Evolutionary conservation across 2,113 vertebrate species (phyloP).

Genomic region (Tachycineta bicolor): DNA sequence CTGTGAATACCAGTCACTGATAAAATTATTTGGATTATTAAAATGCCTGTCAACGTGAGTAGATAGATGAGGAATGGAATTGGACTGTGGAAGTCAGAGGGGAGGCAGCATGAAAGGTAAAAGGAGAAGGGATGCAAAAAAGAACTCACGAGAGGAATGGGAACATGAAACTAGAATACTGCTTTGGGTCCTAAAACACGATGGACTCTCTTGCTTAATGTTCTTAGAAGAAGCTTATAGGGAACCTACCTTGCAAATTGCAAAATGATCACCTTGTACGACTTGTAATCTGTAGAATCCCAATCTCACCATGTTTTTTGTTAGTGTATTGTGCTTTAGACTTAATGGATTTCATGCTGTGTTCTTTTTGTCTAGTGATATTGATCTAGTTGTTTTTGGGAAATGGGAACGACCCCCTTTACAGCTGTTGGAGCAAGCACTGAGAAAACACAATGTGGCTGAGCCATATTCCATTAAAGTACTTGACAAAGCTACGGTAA

Average conservation of each 20-base stretch:
- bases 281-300: background rate
- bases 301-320: background rate
- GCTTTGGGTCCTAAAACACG: background rate
- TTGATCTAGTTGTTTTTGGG: slow-evolving; percentile 96
- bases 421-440: slow-evolving; percentile 91
- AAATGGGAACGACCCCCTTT: slow-evolving; percentile 95
- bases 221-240: background rate
- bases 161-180: background rate
- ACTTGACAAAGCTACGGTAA: slow-evolving; percentile 96
- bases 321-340: background rate
- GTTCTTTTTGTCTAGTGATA: slow-evolving; percentile 83
- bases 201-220: background rate
- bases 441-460: slow-evolving; percentile 92
- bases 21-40: background rate
- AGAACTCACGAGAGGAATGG: background rate
- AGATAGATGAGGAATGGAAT: background rate
- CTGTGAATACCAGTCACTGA: background rate
- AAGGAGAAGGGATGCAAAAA: background rate
- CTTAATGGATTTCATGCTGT: background rate
- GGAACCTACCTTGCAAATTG: background rate
- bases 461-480: slow-evolving; percentile 96
- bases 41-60: background rate
- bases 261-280: background rate
- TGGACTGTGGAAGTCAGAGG: background rate
- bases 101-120: background rate